Conservation (phyloP, 2,888 invertebrate genomes). For the Dicyrtoma fusca region DNA sequence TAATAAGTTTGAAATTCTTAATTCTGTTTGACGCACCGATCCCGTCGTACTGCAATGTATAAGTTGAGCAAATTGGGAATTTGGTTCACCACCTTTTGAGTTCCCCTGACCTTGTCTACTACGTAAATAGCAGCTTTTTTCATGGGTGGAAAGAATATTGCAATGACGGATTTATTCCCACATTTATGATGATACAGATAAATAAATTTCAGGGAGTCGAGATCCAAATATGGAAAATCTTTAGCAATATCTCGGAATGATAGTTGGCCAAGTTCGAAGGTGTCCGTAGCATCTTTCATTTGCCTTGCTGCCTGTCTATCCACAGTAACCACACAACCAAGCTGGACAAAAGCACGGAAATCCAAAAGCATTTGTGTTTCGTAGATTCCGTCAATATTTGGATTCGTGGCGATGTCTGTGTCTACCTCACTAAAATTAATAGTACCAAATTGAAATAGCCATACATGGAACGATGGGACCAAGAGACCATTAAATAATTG, state of each 20-base stretch:
- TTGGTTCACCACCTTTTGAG: conserved; percentile 64
- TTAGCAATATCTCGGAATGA: conserved; percentile 74
- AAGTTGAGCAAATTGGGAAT: conserved; percentile 87
- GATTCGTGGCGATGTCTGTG: conserved; percentile 74
- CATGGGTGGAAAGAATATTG: conserved; percentile 78
- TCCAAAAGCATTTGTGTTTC: conserved; percentile 92
- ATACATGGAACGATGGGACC: too few species aligned
- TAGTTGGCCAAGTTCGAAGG: conserved; percentile 79
- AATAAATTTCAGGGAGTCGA: conserved; percentile 72
- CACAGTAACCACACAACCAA: conserved; percentile 85
- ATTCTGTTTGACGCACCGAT: conserved; percentile 65
- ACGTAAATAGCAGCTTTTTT: conserved; percentile 80
- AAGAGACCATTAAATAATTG: too few species aligned
- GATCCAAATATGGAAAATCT: conserved; percentile 59
- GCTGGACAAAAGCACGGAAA: conserved; percentile 80
- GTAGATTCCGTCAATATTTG: conserved; percentile 96
- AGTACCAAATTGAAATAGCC: neutral
- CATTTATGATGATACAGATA: conserved; percentile 78
- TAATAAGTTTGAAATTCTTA: neutral
- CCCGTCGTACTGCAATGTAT: conserved; percentile 76
- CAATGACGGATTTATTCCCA: conserved; percentile 82
- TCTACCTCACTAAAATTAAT: conserved; percentile 67
- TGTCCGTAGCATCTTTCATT: conserved; percentile 64
- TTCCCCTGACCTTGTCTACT: conserved; percentile 82
- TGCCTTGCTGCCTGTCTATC: conserved; percentile 65